Conservation (phyloP, 2,113 vertebrate species). For the Papio anubis region DNA sequence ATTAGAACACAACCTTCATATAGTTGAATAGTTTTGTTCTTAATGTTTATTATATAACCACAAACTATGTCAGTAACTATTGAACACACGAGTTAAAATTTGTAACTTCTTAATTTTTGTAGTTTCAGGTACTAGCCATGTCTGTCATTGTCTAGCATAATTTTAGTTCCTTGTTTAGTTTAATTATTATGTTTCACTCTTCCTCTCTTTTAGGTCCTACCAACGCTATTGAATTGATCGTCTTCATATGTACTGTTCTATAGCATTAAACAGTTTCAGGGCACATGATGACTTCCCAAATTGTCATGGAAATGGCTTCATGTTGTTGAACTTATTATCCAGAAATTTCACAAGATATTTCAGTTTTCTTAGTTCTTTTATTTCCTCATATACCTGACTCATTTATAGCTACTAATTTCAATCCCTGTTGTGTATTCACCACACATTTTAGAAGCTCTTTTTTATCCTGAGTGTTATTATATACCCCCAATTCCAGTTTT, state of each 20-base stretch:
- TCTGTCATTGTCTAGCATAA: not conserved
- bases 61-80: not conserved
- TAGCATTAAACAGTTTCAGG: not conserved
- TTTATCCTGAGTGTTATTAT: not conserved
- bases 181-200: not conserved
- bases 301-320: not conserved
- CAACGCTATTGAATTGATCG: not conserved
- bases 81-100: not conserved
- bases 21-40: not conserved
- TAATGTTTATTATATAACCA: not conserved
- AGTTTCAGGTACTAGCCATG: not conserved
- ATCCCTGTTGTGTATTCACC: not conserved
- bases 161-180: not conserved
- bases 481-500: not conserved
- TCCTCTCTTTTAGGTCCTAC: not conserved
- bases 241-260: not conserved
- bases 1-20: not conserved
- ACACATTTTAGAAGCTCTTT: not conserved
- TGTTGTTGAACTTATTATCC: not conserved
- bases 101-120: not conserved
- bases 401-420: not conserved
- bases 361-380: not conserved
- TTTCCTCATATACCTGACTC: not conserved
- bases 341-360: not conserved
- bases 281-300: not conserved